phyloP scores from a whole-genome alignment of 2,113 vertebrate species.

The Proteles cristata region DNA sequence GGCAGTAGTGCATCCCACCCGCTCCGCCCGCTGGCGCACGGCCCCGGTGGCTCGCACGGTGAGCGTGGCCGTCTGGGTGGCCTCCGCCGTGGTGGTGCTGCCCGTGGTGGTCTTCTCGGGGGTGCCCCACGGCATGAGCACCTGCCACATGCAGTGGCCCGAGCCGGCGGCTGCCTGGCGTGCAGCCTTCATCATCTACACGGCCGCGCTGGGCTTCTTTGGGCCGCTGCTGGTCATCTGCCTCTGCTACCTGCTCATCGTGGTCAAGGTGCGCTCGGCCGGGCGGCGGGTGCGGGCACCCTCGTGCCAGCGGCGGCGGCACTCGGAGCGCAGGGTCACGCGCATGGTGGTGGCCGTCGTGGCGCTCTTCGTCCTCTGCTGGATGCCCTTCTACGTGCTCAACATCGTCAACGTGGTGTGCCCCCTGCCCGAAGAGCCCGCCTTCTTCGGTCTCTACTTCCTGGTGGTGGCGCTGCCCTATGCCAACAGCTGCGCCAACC shows the following conservation, averaged over 20 bases:
- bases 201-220: conserved; percentile 93
- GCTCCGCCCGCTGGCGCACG: conserved; percentile 93
- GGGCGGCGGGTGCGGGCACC: conserved; percentile 91
- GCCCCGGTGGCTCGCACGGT: conserved; percentile 92
- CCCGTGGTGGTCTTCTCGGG: conserved; percentile 95
- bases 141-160: conserved; percentile 96
- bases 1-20: conserved; percentile 94
- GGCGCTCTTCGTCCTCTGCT: conserved; percentile 94
- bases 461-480: conserved; percentile 97
- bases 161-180: conserved; percentile 93
- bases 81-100: conserved; percentile 94
- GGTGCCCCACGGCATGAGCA: conserved; percentile 92
- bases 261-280: conserved; percentile 93
- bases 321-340: conserved; percentile 94
- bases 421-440: conserved; percentile 92
- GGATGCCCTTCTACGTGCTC: conserved; percentile 96
- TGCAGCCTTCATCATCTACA: conserved; percentile 94
- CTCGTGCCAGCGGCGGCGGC: conserved; percentile 89
- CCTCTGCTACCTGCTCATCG: conserved; percentile 95
- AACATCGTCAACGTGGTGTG: conserved; percentile 95
- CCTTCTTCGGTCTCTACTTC: conserved; percentile 93
- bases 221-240: conserved; percentile 95
- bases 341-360: conserved; percentile 97
- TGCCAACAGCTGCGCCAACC: conserved; percentile 97
- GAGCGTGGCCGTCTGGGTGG: conserved; percentile 92